Base-by-base conservation (phyloP, 2,888 invertebrate species). In the Drepanosiphum platanoidis region DNA sequence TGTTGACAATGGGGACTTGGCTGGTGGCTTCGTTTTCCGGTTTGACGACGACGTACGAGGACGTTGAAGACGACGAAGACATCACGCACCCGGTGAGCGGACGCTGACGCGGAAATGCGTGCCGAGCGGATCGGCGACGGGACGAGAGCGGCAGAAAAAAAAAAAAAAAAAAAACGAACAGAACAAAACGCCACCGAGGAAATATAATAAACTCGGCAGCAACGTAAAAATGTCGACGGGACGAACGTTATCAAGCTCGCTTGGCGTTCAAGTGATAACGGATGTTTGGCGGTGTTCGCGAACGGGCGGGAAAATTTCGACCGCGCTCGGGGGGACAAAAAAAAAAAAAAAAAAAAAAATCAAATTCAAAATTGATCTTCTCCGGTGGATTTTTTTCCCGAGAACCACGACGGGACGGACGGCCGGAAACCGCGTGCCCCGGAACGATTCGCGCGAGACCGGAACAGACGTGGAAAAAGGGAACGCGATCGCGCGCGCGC, bases 201-300 rank as follows among this genome's bases (percentile, higher is more conserved):
- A n/a, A n/a, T n/a, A n/a, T n/a, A n/a, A n/a, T n/a, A n/a, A n/a
- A n/a, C n/a, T n/a, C n/a, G n/a, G n/a, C 52, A 74, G 75, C 39
- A 68, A 32, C 39, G 77, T 27, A 68, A 84, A 82, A 84, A 84
- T 84, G 84, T 84, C 84, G 84, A 84, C 77, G 77, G 72, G 75
- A 77, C 68, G 68, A 5, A 74, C 52, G 84, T 84, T 84, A 84
- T 84, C 84, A 84, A 77, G 68, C 64, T 83, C 36, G 66, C 83
- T 83, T 83, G 34, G 83, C 84, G 77, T 84, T 52, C 58, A n/a
- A 84, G 68, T 84, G 84, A 84, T 84, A 84, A 84, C 75, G 75
- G 22, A 77, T 84, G 84, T 84, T 84, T 84, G 84, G 84, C 84
- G 84, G 84, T 58, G 84, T 75, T 77, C 32, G 68, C 30, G 77